phyloP scores from a whole-genome alignment of 2,797 vertebrate species.

The Etheostoma perlongum region DNA sequence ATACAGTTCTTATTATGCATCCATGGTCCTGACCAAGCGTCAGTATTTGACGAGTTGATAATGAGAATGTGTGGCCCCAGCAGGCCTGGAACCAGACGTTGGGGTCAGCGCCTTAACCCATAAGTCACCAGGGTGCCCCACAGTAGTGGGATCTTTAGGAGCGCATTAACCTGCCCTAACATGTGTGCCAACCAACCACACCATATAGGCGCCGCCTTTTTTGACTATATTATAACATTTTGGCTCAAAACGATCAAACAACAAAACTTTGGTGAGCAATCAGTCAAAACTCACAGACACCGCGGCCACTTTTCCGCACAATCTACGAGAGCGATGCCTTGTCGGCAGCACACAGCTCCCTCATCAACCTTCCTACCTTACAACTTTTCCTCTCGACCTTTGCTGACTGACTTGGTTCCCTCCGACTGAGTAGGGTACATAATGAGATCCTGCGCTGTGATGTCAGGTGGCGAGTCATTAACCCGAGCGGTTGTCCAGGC shows the following conservation, averaged over 20 bases:
- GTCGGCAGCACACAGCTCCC: neutral
- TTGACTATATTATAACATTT: neutral
- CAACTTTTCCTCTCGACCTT: neutral
- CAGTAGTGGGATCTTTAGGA: neutral
- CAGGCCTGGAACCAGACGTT: neutral
- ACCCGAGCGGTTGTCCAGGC: slow-evolving; percentile 39
- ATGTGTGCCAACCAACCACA: neutral
- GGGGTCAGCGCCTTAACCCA: neutral
- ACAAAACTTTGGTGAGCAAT: neutral
- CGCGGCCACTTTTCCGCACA: neutral
- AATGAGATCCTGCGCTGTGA: slow-evolving; percentile 32
- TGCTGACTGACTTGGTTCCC: neutral
- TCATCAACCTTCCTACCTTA: neutral
- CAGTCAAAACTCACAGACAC: neutral
- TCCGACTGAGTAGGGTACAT: neutral
- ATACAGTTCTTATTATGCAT: no score
- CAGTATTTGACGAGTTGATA: no score
- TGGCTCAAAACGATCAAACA: neutral
- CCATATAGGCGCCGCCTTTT: neutral
- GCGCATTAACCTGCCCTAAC: neutral
- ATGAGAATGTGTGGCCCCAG: no score
- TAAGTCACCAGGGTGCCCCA: no score
- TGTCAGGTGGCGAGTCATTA: slow-evolving; percentile 45
- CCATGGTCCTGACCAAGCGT: no score
- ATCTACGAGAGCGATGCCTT: no score